Base-by-base conservation (phyloP, 2,888 invertebrate genomes). In the Drosophila affinis region DNA sequence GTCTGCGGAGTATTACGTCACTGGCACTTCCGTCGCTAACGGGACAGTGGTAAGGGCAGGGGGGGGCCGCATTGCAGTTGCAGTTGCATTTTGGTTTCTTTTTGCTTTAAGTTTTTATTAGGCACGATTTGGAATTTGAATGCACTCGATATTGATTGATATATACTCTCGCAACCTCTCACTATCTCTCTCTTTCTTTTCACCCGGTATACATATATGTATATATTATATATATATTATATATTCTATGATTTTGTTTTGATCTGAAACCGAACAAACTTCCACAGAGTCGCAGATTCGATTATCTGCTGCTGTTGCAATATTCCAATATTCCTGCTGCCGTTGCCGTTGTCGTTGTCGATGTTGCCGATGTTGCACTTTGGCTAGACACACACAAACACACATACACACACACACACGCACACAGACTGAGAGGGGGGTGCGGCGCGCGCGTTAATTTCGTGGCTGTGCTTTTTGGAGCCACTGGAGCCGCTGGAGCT, bases 91-190 rank as follows among this genome's bases (percentile, higher is more conserved):
- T 39, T n/a, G n/a, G n/a, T 39, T 39, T 39, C n/a, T 6, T 7
- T 56, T 45, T 17, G 27, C 5, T 1, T 21, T 21, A 21, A 21
- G 54, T 45, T 64, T 74, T 72, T 75, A 76, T 81, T 83, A 82
- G 83, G 83, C 83, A 83, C 83, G 80, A 78, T 87, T 87, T 87
- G 82, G 85, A 87, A 75, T 85, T 83, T 85, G 85, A 82, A 82
- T 82, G 82, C 82, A 82, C 82, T 58, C 70, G 69, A 77, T 69
- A 51, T 64, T 64, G 59, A 72, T 81, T 64, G 61, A 71, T 54
- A 64, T 61, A 62, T 68, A 65, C 59, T 73, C 59, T 63, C 49
- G 54, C 47, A 9, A 47, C 47, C 59, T 49, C 47, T 46, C 47
- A n/a, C n/a, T n/a, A n/a, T 48, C 51, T 49, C 59, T 32, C n/a